A percentile compares a stretch with the other conserved stretches of the same genome.
phyloP scores from a whole-genome alignment of 1,140 invertebrate species.

The Dreissena rostriformis region DNA sequence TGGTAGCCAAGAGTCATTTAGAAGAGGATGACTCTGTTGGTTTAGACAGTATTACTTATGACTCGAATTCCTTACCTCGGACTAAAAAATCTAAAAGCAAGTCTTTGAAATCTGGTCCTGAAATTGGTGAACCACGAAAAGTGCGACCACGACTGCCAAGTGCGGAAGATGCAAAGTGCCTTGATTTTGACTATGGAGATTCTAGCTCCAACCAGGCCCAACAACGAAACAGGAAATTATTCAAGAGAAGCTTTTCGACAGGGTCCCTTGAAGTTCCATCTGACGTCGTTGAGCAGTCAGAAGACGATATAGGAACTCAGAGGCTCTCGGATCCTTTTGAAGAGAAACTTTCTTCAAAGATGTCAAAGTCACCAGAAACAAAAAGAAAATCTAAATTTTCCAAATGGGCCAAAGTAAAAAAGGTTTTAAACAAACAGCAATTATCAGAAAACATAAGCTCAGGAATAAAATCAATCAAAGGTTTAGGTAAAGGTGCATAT shows the following conservation, averaged over 20 bases:
- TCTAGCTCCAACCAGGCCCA: slow-evolving; percentile 69
- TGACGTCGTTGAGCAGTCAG: slow-evolving; percentile 71
- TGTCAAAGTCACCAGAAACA: slow-evolving; percentile 62
- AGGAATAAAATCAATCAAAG: slow-evolving; percentile 69
- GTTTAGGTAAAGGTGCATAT: slow-evolving; percentile 64
- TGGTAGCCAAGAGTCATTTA: slow-evolving; percentile 78
- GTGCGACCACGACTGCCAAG: slow-evolving; percentile 69
- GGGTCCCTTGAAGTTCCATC: slow-evolving; percentile 75
- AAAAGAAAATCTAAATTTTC: slow-evolving; percentile 76
- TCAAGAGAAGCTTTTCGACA: slow-evolving; percentile 76
- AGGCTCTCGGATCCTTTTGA: slow-evolving; percentile 57
- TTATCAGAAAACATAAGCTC: slow-evolving; percentile 71
- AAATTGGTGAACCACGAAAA: slow-evolving; percentile 20
- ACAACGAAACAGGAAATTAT: slow-evolving; percentile 60
- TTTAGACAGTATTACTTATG: neutral
- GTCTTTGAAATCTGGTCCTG: slow-evolving; percentile 27
- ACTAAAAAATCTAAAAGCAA: slow-evolving; percentile 62
- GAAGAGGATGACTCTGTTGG: slow-evolving; percentile 61
- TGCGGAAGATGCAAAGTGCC: slow-evolving; percentile 71
- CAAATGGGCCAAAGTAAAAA: slow-evolving; percentile 79
- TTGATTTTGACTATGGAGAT: slow-evolving; percentile 69
- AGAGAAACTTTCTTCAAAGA: slow-evolving; percentile 53
- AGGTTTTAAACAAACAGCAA: slow-evolving; percentile 75
- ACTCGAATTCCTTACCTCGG: slow-evolving; percentile 58
- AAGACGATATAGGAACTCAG: slow-evolving; percentile 61